Evolutionary conservation across 2,888 invertebrate species (phyloP), one percentile per base, ranked within the genome.

Genomic region (Andrena marginata): DNA sequence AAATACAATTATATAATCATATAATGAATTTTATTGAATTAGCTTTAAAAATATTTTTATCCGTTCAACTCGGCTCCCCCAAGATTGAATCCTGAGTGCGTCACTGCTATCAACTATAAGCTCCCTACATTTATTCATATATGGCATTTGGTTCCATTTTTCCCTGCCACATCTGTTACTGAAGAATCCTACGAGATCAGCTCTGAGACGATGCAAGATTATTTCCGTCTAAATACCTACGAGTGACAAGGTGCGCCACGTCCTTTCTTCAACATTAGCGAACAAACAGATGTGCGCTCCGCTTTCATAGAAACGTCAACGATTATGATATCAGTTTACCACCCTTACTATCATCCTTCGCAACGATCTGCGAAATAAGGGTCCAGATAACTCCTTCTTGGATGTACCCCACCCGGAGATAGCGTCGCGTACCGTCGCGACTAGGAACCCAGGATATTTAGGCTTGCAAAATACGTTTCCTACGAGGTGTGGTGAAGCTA

Each of bases 381-480:
- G 87, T 70, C 51, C 75, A 80, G 86, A 85, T 87, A 87, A 85
- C 82, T 82, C 78, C 63, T 81, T 82, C 82, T 84, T 74, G 78
- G 81, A 83, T 76, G 76, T 78, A 75, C 59, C 69, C 59, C 59
- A 51, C 82, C 82, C 69, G 79, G 42, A 77, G 89, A 88, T 89
- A 89, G 76, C 80, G 76, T 54, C 60, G 74, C 73, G 29, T 42
- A 49, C 65, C 82, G 69, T 78, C 67, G 62, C 71, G 59, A 71
- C 74, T 72, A 70, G 77, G 49, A 77, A 80, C 62, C 73, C 68
- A 31, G 81, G 76, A 87, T 84, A 88, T 91, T 91, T 90, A 89
- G 91, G 90, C 89, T 89, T 87, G 86, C 89, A 89, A 89, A 92
- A 90, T 92, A 89, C 89, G 87, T 90, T 91, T 90, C 89, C 88